Evolutionary conservation across 1,140 invertebrate genomes (phyloP).

Genomic region (Riptortus pedestris): DNA sequence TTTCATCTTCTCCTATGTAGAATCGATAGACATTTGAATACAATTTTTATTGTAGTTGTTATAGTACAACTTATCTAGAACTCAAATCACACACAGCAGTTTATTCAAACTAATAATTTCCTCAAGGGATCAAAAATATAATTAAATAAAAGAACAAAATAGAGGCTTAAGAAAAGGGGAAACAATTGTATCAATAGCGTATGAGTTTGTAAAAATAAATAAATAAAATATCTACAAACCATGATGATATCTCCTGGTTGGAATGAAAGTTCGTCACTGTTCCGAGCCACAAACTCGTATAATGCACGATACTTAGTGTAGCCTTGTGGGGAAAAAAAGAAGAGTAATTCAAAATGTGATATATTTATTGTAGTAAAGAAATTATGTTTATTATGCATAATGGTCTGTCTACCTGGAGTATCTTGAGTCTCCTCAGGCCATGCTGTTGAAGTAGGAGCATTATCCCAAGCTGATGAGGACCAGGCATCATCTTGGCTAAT

Average conservation of each 20-base stretch:
- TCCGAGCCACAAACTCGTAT: slow-evolving; percentile 87
- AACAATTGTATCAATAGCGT: too few relatives aligned
- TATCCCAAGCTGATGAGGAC: slow-evolving; percentile 31
- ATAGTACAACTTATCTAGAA: too few relatives aligned
- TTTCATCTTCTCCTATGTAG: too few relatives aligned
- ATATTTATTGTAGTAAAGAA: not conserved
- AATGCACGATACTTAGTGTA: slow-evolving; percentile 68
- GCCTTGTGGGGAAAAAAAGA: slow-evolving; percentile 6
- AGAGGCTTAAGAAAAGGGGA: too few relatives aligned
- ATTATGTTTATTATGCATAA: not conserved
- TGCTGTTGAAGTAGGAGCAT: slow-evolving; percentile 32
- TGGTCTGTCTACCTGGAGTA: not conserved
- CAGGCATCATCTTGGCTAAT: slow-evolving; percentile 30
- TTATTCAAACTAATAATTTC: too few relatives aligned
- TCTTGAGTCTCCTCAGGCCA: slow-evolving; percentile 41
- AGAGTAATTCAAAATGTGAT: not conserved
- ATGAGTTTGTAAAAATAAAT: too few relatives aligned
- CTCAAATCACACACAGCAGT: too few relatives aligned
- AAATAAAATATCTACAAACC: slow-evolving; percentile 42
- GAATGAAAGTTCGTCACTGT: slow-evolving; percentile 86
- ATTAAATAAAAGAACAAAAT: too few relatives aligned
- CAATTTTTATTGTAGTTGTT: too few relatives aligned
- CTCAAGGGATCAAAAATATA: too few relatives aligned
- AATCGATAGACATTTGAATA: too few relatives aligned
- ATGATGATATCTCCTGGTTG: slow-evolving; percentile 88